Evolutionary conservation across 2,113 vertebrate genomes (phyloP), one percentile per base, ranked within the genome.

Genomic region (Lathamus discolor): DNA sequence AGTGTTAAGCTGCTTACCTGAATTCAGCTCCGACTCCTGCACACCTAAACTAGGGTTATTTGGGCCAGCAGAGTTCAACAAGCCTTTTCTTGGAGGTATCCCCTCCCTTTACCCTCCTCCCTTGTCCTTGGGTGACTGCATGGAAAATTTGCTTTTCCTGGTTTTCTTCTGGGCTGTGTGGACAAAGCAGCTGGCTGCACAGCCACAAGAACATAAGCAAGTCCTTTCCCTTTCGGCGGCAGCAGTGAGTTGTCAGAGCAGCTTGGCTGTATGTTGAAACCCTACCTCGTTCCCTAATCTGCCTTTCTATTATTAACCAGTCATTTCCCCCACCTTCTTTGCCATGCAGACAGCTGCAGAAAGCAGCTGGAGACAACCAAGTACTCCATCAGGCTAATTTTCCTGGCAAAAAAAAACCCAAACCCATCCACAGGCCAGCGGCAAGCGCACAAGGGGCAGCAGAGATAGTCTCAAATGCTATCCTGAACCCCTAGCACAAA

Each of bases 161-260:
- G 5, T 5, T 44, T 90, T 49, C 46, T 33, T 76, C 48, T 9
- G 49, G 49, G 44, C 46, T 18, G 43, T 24, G 70, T 0, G 1
- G 46, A 10, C 0, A 1, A 70, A 80, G 10, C 37, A 87, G 35
- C 46, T 8, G 43, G 20, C 64, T 70, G 29, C 2, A 1, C 41
- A 29, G 69, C 7, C 78, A 61, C 13, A 25, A 4, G 5, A 49
- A 35, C 49, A 49, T 1, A 3, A 73, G 59, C 41, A 14, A 67
- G 46, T 17, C 79, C 86, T 92, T 97, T 86, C 91, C 95, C 92
- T 96, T 92, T 88, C 43, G 52, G 86, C 68, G 94, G 95, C 86
- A 90, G 95, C 83, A 97, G 73, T 1, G 88, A 93, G 92, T 72
- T 86, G 83, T 2, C 24, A 41, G 76, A 91, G 80, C 72, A 72